phyloP scores from a whole-genome alignment of 2,797 vertebrate genomes.

The Acanthiza pusilla region DNA sequence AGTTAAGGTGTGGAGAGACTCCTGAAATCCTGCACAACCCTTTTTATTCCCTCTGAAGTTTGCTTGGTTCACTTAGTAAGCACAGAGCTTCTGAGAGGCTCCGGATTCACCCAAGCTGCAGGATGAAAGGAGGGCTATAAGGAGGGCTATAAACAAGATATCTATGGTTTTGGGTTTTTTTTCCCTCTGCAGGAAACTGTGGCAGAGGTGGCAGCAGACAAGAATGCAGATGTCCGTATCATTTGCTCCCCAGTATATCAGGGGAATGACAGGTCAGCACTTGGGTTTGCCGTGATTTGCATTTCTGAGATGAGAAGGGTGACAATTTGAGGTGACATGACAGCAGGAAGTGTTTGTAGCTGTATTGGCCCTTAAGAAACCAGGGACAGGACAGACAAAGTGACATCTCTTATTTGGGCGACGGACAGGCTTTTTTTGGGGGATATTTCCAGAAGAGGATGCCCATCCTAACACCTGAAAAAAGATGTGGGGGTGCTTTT shows the following conservation, averaged over 20 bases:
- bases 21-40: neutral
- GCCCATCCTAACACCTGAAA: neutral
- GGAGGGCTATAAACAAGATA: slow-evolving; percentile 13
- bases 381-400: neutral
- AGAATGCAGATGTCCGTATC: slow-evolving; percentile 42
- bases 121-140: neutral
- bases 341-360: slow-evolving; percentile 21
- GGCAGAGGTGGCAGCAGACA: neutral
- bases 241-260: slow-evolving; percentile 37
- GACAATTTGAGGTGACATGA: slow-evolving; percentile 18
- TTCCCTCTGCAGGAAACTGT: neutral
- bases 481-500: neutral
- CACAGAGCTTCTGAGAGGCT: neutral
- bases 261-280: slow-evolving; percentile 29
- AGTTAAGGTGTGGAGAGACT: neutral
- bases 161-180: neutral
- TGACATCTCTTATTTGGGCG: neutral
- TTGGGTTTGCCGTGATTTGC: slow-evolving; percentile 29
- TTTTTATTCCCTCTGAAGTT: slow-evolving; percentile 19
- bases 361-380: neutral
- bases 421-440: fast-evolving
- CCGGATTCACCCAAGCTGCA: neutral
- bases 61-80: neutral
- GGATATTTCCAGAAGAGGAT: neutral
- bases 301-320: slow-evolving; percentile 32